phyloP scores from a whole-genome alignment of 1,140 invertebrate genomes.

The Sogatella furcifera region DNA sequence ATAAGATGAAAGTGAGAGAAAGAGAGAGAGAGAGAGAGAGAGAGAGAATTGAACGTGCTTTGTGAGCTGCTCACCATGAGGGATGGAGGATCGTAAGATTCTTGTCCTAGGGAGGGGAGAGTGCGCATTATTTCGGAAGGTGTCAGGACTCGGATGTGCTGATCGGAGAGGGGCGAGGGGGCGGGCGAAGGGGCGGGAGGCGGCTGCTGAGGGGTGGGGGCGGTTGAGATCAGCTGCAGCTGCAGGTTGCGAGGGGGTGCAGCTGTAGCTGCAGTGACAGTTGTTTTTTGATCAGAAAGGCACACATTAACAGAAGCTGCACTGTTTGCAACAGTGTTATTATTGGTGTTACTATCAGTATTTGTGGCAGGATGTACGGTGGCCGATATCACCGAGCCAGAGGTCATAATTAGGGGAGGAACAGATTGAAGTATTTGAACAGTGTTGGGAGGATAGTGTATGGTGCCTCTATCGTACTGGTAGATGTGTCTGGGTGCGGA shows the following conservation, averaged over 20 bases:
- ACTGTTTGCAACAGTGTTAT: slow-evolving; percentile 7
- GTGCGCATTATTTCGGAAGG: slow-evolving; percentile 79
- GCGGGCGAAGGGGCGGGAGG: slow-evolving; percentile 9
- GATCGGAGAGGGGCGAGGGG: slow-evolving; percentile 39
- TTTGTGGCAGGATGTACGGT: background rate
- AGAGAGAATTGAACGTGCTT: slow-evolving; percentile 18
- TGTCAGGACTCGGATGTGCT: slow-evolving; percentile 73
- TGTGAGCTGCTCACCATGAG: slow-evolving; percentile 42
- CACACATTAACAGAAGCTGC: slow-evolving; percentile 16
- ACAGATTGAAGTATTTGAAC: slow-evolving; percentile 25
- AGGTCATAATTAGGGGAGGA: slow-evolving; percentile 24
- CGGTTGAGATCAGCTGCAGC: slow-evolving; percentile 17
- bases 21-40: slow-evolving; percentile 13
- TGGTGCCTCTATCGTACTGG: slow-evolving; percentile 19
- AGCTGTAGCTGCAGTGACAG: slow-evolving; percentile 14
- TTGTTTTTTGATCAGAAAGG: slow-evolving; percentile 10
- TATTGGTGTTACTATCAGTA: slow-evolving; percentile 1
- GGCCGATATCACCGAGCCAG: slow-evolving; percentile 14
- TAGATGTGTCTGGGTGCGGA: slow-evolving; percentile 23
- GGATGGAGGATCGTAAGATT: slow-evolving; percentile 50
- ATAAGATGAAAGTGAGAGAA: slow-evolving; percentile 3
- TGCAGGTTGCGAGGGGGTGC: slow-evolving; percentile 5
- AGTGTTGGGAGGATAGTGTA: slow-evolving; percentile 26
- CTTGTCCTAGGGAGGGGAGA: slow-evolving; percentile 64
- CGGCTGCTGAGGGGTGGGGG: slow-evolving; percentile 2